Base-by-base conservation (phyloP, 2,113 vertebrate genomes). In the Austrofundulus limnaeus region DNA sequence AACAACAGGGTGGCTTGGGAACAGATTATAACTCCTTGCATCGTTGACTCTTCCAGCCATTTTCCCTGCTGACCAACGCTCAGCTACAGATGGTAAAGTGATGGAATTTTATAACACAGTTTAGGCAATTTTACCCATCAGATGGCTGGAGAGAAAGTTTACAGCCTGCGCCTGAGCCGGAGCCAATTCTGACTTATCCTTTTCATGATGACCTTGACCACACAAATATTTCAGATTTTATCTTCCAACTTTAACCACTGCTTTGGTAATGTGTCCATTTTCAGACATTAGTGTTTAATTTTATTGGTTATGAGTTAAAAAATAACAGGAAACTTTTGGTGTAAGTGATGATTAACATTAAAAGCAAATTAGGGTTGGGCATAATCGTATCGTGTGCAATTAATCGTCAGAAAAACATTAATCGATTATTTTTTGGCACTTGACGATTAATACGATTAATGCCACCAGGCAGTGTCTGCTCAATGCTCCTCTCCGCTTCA, bases 1-100 rank as follows among this genome's bases (percentile, higher is more conserved):
- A 90, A 89, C 87, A 87, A 78, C 78, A 69, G 76, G 69, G 82
- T 81, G 75, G 81, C 87, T 80, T 61, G 78, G 78, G 85, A 90
- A 90, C 83, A 89, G 85, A 91, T 90, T 92, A 89, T 90, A 87
- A 87, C 87, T 85, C 79, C 86, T 87, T 89, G 88, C 90, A 90
- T 92, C 87, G 85, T 84, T 89, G 90, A 86, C 76, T 90, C 77
- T 85, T 86, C 85, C 79, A 85, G 85, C 67, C 85, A 85, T 86
- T 90, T 83, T 87, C 85, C 80, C 85, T 78, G 72, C 72, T 90
- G 88, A 92, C 87, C 88, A 85, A 75, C 77, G 81, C 85, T 88
- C 81, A 79, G 79, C 83, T 78, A 73, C 77, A 84, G 81, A 89
- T 87, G 84, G 87, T 82, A 87, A 46, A 90, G 85, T 79, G 73